A percentile compares a stretch with the other conserved stretches of the same genome.
Conservation (phyloP, 2,113 vertebrate genomes). For the Talpa occidentalis region DNA sequence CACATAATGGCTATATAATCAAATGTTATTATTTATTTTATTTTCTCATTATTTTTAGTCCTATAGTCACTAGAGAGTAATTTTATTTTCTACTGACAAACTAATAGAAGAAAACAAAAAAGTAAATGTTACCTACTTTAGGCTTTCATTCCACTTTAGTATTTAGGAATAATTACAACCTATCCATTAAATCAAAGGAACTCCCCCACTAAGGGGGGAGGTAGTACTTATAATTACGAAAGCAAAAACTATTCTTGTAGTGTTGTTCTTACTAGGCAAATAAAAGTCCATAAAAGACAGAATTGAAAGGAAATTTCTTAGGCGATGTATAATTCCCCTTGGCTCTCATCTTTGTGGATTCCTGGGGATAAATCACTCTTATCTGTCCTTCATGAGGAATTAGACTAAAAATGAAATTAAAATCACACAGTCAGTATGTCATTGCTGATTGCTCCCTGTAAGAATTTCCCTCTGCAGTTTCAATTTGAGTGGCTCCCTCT, state of each 20-base stretch:
- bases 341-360: not conserved
- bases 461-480: not conserved
- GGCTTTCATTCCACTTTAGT: not conserved
- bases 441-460: not conserved
- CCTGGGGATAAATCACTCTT: not conserved
- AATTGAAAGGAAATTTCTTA: not conserved
- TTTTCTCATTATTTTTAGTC: not conserved
- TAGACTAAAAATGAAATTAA: not conserved
- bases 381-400: not conserved
- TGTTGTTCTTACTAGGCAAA: not conserved
- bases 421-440: not conserved
- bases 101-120: not conserved
- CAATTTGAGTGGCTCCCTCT: not conserved
- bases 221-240: not conserved
- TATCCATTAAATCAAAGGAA: not conserved
- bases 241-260: not conserved
- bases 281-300: not conserved
- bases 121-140: not conserved
- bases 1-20: not conserved
- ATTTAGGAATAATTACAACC: not conserved
- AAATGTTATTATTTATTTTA: conserved; percentile 35
- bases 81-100: not conserved
- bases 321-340: not conserved
- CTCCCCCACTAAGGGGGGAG: not conserved
- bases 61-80: not conserved